phyloP scores from a whole-genome alignment of 2,113 vertebrate genomes.

The Anguilla rostrata region DNA sequence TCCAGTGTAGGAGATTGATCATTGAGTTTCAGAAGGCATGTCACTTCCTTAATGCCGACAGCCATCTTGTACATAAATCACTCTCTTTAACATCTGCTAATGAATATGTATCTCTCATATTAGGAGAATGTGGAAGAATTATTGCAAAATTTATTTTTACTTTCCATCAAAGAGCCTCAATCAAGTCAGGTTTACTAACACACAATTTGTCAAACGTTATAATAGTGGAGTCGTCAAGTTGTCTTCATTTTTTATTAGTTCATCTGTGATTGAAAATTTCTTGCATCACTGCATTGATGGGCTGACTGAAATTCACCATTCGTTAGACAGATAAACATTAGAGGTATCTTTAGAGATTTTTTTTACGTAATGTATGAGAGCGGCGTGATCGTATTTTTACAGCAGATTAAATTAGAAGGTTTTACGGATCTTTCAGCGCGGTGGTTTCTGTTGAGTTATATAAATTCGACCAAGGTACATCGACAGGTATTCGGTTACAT shows the following conservation, averaged over 20 bases:
- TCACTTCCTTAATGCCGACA: background rate
- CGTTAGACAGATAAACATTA: background rate
- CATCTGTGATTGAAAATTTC: too few species aligned
- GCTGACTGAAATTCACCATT: background rate
- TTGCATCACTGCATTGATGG: too few species aligned
- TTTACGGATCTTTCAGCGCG: background rate
- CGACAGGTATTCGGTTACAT: background rate
- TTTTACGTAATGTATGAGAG: background rate
- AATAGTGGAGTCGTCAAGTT: background rate
- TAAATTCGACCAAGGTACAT: background rate
- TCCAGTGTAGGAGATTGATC: background rate
- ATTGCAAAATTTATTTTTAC: background rate
- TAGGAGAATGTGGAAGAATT: background rate
- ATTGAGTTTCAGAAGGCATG: background rate
- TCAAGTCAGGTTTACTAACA: background rate
- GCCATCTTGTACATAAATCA: background rate
- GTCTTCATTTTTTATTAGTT: background rate
- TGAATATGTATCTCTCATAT: slow-evolving; percentile 3
- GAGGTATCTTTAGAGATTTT: background rate
- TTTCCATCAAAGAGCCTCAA: background rate
- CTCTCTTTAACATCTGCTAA: background rate
- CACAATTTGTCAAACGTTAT: background rate
- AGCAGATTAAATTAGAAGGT: background rate
- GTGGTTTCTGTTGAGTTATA: background rate
- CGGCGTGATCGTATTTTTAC: too few species aligned